phyloP scores from a whole-genome alignment of 2,888 invertebrate species.

The Cephus rjabovi region DNA sequence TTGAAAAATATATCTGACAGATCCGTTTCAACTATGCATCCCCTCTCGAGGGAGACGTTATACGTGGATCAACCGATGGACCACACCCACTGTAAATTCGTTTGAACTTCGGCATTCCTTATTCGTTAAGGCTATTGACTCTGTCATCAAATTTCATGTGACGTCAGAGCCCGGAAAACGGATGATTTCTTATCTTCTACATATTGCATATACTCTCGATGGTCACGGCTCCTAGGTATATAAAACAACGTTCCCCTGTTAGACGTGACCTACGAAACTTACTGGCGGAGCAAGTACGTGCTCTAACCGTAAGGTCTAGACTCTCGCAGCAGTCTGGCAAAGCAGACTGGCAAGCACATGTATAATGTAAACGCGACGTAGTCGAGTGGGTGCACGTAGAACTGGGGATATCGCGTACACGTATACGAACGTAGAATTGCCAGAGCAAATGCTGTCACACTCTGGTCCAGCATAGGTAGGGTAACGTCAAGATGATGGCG shows the following conservation, averaged over 20 bases:
- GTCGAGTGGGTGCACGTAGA: neutral
- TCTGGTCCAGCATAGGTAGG: slow-evolving; percentile 14
- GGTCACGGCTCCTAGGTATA: neutral
- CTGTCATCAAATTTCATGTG: neutral
- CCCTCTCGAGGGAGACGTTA: neutral
- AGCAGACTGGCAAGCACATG: neutral
- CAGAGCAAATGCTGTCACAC: neutral
- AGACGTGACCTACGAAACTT: neutral
- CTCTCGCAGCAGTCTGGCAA: neutral
- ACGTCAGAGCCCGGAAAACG: neutral
- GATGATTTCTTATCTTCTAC: neutral
- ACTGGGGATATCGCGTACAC: neutral
- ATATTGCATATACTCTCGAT: neutral
- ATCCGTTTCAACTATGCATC: neutral
- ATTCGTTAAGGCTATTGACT: neutral
- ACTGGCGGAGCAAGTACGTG: neutral
- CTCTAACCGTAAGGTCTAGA: neutral
- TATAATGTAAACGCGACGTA: neutral
- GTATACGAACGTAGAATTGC: neutral
- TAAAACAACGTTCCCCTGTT: neutral
- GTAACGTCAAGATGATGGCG: slow-evolving; percentile 26
- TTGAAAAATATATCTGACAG: neutral
- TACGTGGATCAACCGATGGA: neutral
- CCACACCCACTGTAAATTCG: neutral
- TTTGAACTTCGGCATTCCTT: neutral